Evolutionary conservation across 2,888 invertebrate genomes (phyloP).

Genomic region (Yponomeuta evonymella): DNA sequence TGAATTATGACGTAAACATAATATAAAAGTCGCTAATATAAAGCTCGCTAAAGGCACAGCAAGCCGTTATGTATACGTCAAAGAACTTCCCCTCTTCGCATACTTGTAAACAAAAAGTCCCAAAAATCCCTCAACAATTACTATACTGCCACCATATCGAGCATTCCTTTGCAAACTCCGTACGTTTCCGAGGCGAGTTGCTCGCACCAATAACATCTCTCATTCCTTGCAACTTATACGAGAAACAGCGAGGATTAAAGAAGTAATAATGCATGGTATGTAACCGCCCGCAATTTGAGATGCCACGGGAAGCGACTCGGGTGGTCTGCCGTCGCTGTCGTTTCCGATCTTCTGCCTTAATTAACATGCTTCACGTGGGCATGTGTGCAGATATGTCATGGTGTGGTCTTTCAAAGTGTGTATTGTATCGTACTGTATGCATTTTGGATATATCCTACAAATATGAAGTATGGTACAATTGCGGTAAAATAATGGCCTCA

Average conservation of each 20-base stretch:
- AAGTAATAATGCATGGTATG: background rate
- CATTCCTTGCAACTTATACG: background rate
- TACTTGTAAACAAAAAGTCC: background rate
- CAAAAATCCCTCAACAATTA: background rate
- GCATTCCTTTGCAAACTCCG: background rate
- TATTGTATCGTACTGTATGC: background rate
- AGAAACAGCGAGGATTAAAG: background rate
- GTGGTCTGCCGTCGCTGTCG: slow-evolving; percentile 7
- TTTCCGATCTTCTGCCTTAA: slow-evolving; percentile 9
- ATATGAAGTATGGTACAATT: too few species aligned
- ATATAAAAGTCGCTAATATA: too few species aligned
- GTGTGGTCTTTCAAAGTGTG: background rate
- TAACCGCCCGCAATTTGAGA: background rate
- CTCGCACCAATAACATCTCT: background rate
- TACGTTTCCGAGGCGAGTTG: background rate
- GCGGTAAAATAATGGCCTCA: too few species aligned
- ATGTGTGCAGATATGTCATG: background rate
- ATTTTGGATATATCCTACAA: background rate
- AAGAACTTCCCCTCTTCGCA: background rate
- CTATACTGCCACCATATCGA: background rate
- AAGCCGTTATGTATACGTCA: too few species aligned
- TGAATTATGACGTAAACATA: too few species aligned
- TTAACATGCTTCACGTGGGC: slow-evolving; percentile 2
- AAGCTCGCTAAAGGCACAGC: too few species aligned
- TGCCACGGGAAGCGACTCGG: slow-evolving; percentile 8